Percentiles rank a stretch among this genome's conserved stretches.
Evolutionary conservation across 1,140 invertebrate genomes (phyloP).

Genomic region (Goniozus legneri): DNA sequence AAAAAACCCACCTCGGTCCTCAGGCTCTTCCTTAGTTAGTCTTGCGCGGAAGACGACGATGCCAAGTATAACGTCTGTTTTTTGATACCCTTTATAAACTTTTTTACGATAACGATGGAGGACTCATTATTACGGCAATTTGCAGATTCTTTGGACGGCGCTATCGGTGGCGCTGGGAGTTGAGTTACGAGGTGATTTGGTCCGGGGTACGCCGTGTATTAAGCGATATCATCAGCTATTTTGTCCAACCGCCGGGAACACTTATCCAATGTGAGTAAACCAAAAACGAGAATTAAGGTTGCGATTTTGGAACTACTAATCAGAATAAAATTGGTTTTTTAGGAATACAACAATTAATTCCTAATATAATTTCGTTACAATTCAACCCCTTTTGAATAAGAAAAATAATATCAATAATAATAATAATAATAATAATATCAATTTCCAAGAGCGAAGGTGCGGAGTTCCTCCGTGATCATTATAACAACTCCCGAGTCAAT

Average conservation of each 20-base stretch:
- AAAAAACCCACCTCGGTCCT: no score
- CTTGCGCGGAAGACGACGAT: no score
- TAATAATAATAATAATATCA: no score
- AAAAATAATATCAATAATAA: no score
- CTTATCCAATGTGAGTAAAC: slow-evolving; percentile 80
- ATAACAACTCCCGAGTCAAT: no score
- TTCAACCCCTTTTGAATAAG: no score
- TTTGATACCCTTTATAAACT: not conserved
- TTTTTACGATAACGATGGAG: not conserved
- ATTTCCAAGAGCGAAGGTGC: no score
- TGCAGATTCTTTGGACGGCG: slow-evolving; percentile 85
- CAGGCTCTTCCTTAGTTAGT: no score
- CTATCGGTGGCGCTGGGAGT: slow-evolving; percentile 79
- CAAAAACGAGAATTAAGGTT: not conserved
- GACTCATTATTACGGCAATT: slow-evolving; percentile 24
- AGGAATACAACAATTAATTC: not conserved
- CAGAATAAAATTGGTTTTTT: not conserved
- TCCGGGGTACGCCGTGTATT: slow-evolving; percentile 82
- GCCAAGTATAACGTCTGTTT: no score
- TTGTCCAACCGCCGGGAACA: slow-evolving; percentile 84
- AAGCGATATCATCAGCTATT: slow-evolving; percentile 85
- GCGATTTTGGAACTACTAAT: not conserved
- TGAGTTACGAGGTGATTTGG: slow-evolving; percentile 79
- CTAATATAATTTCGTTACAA: no score
- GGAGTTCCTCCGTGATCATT: no score